Evolutionary conservation across 53 echinoderm and acorn worm species (phyloP).

Genomic region (Holothuria leucospilota): DNA sequence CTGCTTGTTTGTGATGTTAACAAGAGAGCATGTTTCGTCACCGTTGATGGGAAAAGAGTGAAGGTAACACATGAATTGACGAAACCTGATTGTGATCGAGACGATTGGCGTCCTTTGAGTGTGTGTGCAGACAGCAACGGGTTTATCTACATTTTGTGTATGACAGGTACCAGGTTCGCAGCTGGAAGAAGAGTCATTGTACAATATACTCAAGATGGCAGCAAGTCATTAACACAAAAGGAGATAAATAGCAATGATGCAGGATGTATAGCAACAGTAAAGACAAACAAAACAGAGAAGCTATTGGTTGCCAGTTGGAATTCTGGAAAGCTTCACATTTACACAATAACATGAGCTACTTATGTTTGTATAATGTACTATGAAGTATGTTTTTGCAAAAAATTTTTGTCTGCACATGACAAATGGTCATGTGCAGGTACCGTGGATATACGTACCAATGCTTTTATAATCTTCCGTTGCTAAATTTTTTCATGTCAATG

Average conservation of each 20-base stretch:
- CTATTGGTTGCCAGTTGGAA: too few species aligned
- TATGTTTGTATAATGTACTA: too few species aligned
- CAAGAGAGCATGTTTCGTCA: constrained; percentile 3
- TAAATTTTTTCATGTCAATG: too few species aligned
- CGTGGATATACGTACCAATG: too few species aligned
- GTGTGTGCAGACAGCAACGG: constrained; percentile 27
- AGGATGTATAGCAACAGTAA: not conserved
- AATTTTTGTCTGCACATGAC: too few species aligned
- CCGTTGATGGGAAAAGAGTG: not conserved
- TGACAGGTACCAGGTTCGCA: not conserved
- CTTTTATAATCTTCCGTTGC: too few species aligned
- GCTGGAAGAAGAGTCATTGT: not conserved
- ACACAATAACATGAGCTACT: too few species aligned
- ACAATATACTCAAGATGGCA: constrained; percentile 34
- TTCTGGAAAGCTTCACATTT: too few species aligned
- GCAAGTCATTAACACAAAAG: not conserved
- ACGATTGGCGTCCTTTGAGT: not conserved
- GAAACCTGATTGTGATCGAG: not conserved
- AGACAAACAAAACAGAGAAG: not conserved
- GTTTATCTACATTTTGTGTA: constrained; percentile 26
- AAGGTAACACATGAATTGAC: not conserved
- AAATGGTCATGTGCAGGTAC: too few species aligned
- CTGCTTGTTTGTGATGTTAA: constrained; percentile 9
- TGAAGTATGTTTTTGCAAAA: too few species aligned
- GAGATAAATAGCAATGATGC: not conserved